A percentile compares a stretch with the other conserved stretches of the same genome.
phyloP scores from a whole-genome alignment of 2,113 vertebrate genomes.

The Kryptolebias marmoratus region DNA sequence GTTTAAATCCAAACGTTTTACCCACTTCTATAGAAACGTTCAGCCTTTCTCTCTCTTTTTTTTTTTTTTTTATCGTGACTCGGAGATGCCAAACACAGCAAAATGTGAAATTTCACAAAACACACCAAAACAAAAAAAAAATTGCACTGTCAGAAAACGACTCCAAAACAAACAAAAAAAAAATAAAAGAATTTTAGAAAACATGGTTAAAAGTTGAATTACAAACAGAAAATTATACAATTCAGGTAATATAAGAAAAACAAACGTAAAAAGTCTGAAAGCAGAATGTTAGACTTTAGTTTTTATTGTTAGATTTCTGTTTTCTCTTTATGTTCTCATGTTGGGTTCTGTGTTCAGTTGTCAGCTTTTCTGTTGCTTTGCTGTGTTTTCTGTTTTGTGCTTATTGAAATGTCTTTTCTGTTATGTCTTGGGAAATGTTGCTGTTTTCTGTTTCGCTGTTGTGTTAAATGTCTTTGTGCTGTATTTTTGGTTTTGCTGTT shows the following conservation, averaged over 20 bases:
- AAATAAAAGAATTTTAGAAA: background rate
- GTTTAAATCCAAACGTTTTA: conserved; percentile 30
- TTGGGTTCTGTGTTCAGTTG: background rate
- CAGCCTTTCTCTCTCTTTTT: conserved; percentile 6
- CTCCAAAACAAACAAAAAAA: background rate
- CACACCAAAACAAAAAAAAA: background rate
- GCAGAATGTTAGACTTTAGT: background rate
- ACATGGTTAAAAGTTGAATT: background rate
- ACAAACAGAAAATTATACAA: background rate
- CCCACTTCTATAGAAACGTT: conserved; percentile 38
- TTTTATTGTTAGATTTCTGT: background rate
- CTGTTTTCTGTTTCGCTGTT: background rate
- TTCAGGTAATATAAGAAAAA: no score
- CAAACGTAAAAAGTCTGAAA: no score
- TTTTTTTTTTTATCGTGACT: background rate
- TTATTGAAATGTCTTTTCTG: background rate
- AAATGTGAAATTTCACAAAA: background rate
- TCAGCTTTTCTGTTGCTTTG: background rate
- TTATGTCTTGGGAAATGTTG: background rate
- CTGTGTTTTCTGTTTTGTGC: background rate
- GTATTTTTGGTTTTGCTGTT: background rate
- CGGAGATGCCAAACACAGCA: background rate
- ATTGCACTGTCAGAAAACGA: background rate
- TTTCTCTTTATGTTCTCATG: background rate
- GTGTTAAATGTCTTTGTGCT: background rate